phyloP scores from a whole-genome alignment of 1,140 invertebrate species.

The Nymphalis io region DNA sequence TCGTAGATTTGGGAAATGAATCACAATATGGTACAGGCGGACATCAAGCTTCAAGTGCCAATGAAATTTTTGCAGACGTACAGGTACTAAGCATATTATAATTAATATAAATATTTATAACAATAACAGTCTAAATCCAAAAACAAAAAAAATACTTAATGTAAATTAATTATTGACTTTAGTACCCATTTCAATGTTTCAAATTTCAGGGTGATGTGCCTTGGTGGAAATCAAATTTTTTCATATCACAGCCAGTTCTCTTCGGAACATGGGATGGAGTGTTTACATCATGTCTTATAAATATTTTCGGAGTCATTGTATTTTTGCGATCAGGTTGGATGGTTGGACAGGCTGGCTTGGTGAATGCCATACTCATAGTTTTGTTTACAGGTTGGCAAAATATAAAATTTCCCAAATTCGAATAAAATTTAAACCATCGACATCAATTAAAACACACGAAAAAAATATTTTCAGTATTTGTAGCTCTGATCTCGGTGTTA shows the following conservation, averaged over 20 bases:
- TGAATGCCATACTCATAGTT: conserved; percentile 93
- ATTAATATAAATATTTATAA: neutral
- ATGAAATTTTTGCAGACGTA: conserved; percentile 94
- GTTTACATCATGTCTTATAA: conserved; percentile 95
- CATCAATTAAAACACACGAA: neutral
- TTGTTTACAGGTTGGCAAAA: conserved; percentile 86
- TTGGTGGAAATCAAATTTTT: conserved; percentile 97
- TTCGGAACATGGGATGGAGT: conserved; percentile 99
- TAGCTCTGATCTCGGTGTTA: conserved; percentile 94
- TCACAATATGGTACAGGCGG: conserved; percentile 88
- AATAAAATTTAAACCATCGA: neutral
- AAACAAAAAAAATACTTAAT: neutral
- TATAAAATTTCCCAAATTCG: neutral
- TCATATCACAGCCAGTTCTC: conserved; percentile 94
- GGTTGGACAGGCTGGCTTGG: conserved; percentile 95
- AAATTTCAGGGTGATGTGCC: conserved; percentile 86
- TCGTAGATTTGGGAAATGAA: conserved; percentile 87
- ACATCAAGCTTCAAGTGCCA: conserved; percentile 90
- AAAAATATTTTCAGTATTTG: conserved; percentile 84
- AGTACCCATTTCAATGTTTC: too few species aligned
- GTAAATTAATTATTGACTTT: neutral
- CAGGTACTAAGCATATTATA: conserved; percentile 81
- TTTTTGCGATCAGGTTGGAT: conserved; percentile 98
- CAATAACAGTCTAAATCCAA: neutral
- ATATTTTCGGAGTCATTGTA: conserved; percentile 98